Evolutionary conservation across 2,888 invertebrate genomes (phyloP).

Genomic region (Drosophila leonis): DNA sequence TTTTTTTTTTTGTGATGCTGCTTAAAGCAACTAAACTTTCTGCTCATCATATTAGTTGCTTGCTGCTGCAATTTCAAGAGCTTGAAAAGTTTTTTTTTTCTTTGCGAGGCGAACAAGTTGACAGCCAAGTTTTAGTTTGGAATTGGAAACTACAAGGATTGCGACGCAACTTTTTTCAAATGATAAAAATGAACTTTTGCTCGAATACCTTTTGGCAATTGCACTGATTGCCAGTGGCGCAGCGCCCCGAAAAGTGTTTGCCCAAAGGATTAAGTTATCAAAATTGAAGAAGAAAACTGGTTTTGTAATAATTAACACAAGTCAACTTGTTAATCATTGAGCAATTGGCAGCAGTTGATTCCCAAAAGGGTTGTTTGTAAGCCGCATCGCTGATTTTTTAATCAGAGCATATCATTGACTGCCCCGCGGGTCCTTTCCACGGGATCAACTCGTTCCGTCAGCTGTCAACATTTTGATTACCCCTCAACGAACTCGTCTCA

Average conservation of each 20-base stretch:
- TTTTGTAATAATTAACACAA: conserved; percentile 70
- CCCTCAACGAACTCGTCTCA: conserved; percentile 20
- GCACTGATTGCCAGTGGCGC: conserved; percentile 48
- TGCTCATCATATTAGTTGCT: conserved; percentile 27
- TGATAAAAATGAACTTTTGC: conserved; percentile 3
- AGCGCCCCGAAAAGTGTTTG: conserved; percentile 44
- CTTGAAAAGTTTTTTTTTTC: conserved; percentile 44
- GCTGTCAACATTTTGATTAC: conserved; percentile 76
- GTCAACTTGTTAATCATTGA: conserved; percentile 82
- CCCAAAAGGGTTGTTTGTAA: conserved; percentile 73
- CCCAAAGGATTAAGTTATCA: conserved; percentile 60
- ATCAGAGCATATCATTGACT: conserved; percentile 75
- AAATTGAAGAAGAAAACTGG: conserved; percentile 58
- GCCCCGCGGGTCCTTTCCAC: conserved; percentile 25
- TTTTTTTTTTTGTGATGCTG: background rate
- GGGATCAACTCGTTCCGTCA: conserved; percentile 51
- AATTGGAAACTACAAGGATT: conserved; percentile 3
- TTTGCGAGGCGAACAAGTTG: background rate
- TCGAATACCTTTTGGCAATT: conserved; percentile 30
- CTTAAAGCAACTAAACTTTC: conserved; percentile 27
- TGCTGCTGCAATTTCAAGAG: conserved; percentile 45
- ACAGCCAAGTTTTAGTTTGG: conserved; percentile 4
- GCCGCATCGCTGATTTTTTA: conserved; percentile 74
- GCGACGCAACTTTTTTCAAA: conserved; percentile 16
- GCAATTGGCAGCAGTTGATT: conserved; percentile 59